Base-by-base conservation (phyloP, 2,797 vertebrate genomes). In the Mormyrops attenuatus region DNA sequence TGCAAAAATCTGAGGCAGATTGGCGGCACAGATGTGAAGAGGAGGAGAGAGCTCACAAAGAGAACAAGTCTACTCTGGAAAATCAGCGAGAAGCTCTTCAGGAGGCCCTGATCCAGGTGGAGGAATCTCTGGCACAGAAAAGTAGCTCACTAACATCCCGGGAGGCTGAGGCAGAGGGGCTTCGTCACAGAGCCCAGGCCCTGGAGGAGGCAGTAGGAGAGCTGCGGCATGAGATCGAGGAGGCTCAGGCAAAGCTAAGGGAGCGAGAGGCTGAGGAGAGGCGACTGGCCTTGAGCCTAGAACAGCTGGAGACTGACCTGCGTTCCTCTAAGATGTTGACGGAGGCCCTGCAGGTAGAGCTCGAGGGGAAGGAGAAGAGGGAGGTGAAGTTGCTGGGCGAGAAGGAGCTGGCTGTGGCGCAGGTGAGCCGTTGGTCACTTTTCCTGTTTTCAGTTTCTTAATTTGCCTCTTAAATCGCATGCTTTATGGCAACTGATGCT, bases 221-320 rank as follows among this genome's bases (percentile, higher is more conserved):
- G 88, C 95, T 96, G 85, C 95, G 97, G 91, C 90, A 93, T 1
- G 95, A 94, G 87, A 94, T 93, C 3, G 95, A 96, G 57, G 91
- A 94, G 88, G 94, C 96, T 91, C 94, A 94, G 88, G 89, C 57
- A 0, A 89, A 94, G 77, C 94, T 97, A 91, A 97, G 93, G 88
- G 96, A 96, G 22, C 95, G 96, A 63, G 97, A 98, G 91, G 92
- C 93, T 1, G 96, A 96, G 6, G 96, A 97, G 90, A 97, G 96
- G 87, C 94, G 97, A 26, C 95, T 95, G 85, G 96, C 95, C 89
- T 93, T 99, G 89, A 96, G 89, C 20, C 95, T 95, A 92, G 97
- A 99, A 93, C 97, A 98, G 88, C 95, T 98, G 17, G 96, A 98
- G 91, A 95, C 96, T 0, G 98, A 99, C 92, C 95, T 99, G 91